Evolutionary conservation across 2,113 vertebrate genomes (phyloP).

Genomic region (Gnathonemus longibarbis): DNA sequence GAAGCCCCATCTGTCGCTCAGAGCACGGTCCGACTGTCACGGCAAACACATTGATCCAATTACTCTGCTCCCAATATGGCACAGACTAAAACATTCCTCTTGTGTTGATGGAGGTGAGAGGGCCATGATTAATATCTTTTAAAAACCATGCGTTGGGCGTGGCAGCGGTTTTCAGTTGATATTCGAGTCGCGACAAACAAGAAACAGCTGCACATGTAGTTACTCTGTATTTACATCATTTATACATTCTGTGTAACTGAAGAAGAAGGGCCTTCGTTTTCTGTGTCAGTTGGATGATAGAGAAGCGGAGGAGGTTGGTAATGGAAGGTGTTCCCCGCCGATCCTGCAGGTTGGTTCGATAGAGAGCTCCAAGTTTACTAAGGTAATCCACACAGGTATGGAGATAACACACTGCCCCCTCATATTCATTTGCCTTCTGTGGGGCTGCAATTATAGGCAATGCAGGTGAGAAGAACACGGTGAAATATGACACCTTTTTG

Average conservation of each 20-base stretch:
- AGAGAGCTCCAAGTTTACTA: not conserved
- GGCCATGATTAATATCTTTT: not conserved
- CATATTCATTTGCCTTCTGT: not conserved
- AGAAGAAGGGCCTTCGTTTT: not conserved
- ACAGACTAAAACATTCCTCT: conserved; percentile 38
- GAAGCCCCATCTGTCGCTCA: conserved; percentile 53
- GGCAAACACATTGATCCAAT: conserved; percentile 56
- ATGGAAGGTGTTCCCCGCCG: not conserved
- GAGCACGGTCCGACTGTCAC: conserved; percentile 44
- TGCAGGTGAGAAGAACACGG: not conserved
- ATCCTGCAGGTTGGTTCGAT: not conserved
- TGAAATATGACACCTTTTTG: not conserved
- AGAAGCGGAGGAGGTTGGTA: not conserved
- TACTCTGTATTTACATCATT: not conserved
- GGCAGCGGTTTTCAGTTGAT: not conserved
- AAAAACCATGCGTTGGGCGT: not conserved
- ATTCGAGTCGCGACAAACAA: not conserved
- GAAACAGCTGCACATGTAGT: not conserved
- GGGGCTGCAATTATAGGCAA: not conserved
- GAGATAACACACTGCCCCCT: not conserved
- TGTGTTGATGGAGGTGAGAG: not conserved
- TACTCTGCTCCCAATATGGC: conserved; percentile 46
- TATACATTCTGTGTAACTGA: not conserved
- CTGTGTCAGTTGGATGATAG: not conserved
- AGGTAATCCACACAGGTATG: not conserved